phyloP scores from a whole-genome alignment of 2,888 invertebrate species.

The Scaptomyza flava region DNA sequence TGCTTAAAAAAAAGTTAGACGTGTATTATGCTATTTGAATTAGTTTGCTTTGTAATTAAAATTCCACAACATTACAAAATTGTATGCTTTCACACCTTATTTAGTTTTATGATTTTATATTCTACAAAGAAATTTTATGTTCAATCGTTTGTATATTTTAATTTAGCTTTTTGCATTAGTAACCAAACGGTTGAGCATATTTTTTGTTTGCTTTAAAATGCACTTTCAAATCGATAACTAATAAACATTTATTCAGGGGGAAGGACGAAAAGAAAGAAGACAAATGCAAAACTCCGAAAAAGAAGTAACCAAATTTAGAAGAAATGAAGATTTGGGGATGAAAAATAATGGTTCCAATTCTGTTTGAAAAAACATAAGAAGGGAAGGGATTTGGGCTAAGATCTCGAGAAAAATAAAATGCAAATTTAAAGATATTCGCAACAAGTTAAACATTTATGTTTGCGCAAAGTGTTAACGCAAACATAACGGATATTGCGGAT shows the following conservation, averaged over 20 bases:
- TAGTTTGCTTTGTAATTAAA: constrained; percentile 62
- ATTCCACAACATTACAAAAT: constrained; percentile 32
- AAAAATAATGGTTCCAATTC: background rate
- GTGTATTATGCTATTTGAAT: constrained; percentile 64
- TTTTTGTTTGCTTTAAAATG: background rate
- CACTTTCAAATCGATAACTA: background rate
- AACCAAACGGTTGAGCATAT: background rate
- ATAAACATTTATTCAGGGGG: constrained; percentile 16
- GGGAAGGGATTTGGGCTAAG: background rate
- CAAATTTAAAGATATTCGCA: background rate
- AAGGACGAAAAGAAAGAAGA: constrained; percentile 1
- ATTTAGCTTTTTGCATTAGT: background rate
- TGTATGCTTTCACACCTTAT: constrained; percentile 11
- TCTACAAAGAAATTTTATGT: background rate
- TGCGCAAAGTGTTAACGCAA: too few species aligned
- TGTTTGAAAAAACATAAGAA: background rate
- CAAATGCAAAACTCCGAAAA: constrained; percentile 7
- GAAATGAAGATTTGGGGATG: background rate
- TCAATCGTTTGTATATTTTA: constrained; percentile 3
- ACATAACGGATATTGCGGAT: background rate
- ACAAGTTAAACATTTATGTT: background rate
- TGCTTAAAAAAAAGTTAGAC: constrained; percentile 54
- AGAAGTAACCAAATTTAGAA: background rate
- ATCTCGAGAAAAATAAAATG: background rate
- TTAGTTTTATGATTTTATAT: constrained; percentile 8